These are phyloP conservation scores for Microcebus jonahi DNA, from an alignment of 2,113 vertebrate genomes.

Conservation along the genomic window DNA sequence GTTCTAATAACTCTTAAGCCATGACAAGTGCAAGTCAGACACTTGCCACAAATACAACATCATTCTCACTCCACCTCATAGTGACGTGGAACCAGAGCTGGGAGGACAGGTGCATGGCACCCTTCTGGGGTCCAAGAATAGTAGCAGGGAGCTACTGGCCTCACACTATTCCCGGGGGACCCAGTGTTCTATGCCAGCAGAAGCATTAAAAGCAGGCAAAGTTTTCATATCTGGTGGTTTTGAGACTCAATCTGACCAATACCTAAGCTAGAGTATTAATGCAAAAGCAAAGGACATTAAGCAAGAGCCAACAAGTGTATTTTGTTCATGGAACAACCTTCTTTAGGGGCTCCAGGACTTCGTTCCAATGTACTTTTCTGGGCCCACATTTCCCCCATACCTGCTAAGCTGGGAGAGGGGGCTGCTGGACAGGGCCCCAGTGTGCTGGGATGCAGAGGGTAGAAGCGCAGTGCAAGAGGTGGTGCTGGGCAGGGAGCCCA, in stretches of 20 bases:
- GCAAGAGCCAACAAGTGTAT: neutral
- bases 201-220: neutral
- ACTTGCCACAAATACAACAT: neutral
- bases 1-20: neutral
- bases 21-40: neutral
- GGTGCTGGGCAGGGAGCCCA: conserved; percentile 86
- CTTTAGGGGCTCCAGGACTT: neutral
- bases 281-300: rapidly evolving
- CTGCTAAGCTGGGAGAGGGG: conserved; percentile 93
- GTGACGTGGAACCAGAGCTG: neutral
- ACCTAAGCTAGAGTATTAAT: neutral
- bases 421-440: conserved; percentile 87
- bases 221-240: neutral
- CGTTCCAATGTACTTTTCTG: rapidly evolving
- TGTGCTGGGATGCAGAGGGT: conserved; percentile 87
- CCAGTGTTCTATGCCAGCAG: neutral
- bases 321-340: neutral
- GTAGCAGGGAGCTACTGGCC: neutral
- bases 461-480: conserved; percentile 87
- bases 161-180: neutral
- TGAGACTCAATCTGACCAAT: neutral
- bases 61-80: neutral
- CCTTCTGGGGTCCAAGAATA: neutral
- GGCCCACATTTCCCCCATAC: conserved; percentile 79
- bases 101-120: neutral